Evolutionary conservation across 2,888 invertebrate genomes (phyloP).

Genomic region (Arrhopalites spinosus): DNA sequence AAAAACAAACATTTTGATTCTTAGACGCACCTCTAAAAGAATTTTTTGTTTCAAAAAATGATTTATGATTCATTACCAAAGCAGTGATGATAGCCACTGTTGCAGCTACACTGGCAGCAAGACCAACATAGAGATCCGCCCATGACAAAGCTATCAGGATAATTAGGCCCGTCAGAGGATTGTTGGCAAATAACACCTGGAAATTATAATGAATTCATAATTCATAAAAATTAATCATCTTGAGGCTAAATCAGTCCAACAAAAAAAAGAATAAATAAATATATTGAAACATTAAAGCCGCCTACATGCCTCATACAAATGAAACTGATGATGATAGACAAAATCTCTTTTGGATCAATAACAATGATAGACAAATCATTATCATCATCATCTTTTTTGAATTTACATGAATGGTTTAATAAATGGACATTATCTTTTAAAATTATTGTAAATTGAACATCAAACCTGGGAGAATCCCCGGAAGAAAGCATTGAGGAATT

Average conservation of each 20-base stretch:
- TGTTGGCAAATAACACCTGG: slow-evolving; percentile 61
- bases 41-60: no score
- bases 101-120: slow-evolving; percentile 49
- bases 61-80: slow-evolving; percentile 25
- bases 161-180: slow-evolving; percentile 61
- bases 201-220: slow-evolving; percentile 43
- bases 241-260: neutral
- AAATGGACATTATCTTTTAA: neutral
- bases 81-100: slow-evolving; percentile 53
- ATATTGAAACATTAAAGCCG: neutral
- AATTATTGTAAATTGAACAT: neutral
- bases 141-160: slow-evolving; percentile 59
- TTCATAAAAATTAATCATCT: slow-evolving; percentile 14
- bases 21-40: no score
- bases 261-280: no score
- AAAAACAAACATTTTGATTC: no score
- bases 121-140: slow-evolving; percentile 54
- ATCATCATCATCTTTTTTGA: no score
- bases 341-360: neutral
- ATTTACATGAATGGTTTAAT: neutral
- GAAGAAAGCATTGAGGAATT: slow-evolving; percentile 59
- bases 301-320: neutral
- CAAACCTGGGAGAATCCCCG: slow-evolving; percentile 60
- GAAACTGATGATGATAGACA: neutral
- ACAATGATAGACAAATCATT: neutral